A percentile compares a stretch with the other conserved stretches of the same genome.
Conservation (phyloP, 2,113 vertebrate genomes). For the Donacobius atricapilla region DNA sequence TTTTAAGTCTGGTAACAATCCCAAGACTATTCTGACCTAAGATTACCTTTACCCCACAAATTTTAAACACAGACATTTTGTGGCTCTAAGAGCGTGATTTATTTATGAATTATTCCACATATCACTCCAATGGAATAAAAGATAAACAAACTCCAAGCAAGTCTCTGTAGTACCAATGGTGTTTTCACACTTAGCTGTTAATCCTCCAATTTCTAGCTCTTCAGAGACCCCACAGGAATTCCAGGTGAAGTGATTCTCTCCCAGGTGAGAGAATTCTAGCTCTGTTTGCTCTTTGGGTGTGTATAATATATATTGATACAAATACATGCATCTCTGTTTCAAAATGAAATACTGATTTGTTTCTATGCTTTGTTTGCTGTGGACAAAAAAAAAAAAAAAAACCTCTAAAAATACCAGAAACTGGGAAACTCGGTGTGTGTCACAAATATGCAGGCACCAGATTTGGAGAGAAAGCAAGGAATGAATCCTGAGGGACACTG, state of each 20-base stretch:
- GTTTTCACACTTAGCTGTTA: background rate
- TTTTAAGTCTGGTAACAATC: background rate
- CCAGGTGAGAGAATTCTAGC: background rate
- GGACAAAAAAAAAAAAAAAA: background rate
- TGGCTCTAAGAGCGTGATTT: background rate
- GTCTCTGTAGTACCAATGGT: background rate
- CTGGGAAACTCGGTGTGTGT: background rate
- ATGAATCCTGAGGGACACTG: background rate
- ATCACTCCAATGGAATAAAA: background rate
- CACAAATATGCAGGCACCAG: background rate
- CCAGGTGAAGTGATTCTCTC: background rate
- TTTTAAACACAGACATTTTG: background rate
- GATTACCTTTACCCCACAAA: background rate
- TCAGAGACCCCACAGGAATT: background rate
- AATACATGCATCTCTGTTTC: background rate
- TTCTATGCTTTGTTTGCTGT: background rate
- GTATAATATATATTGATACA: background rate
- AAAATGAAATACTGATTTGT: background rate
- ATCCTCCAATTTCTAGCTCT: background rate
- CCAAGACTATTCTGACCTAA: background rate
- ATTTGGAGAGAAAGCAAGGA: background rate
- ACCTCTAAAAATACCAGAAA: background rate
- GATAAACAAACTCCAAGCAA: background rate
- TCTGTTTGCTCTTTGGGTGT: background rate
- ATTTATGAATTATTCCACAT: background rate